A percentile compares a stretch with the other conserved stretches of the same genome.
Conservation (phyloP, 2,888 invertebrate genomes). For the Invenusta paracnida region DNA sequence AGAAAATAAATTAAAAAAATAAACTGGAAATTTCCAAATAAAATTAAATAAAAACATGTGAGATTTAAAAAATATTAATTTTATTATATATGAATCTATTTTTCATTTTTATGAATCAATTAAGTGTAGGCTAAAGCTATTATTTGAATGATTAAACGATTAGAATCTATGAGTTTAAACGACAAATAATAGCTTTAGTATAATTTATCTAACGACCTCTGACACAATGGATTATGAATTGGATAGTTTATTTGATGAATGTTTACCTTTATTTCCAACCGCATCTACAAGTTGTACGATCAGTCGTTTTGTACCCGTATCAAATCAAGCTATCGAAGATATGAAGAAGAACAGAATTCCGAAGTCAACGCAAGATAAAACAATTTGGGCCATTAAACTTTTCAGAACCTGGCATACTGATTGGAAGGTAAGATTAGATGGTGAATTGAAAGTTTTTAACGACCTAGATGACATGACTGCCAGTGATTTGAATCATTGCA, state of each 20-base stretch:
- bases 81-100: too few relatives aligned
- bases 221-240: not conserved
- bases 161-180: constrained; percentile 9
- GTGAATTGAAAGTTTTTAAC: not conserved
- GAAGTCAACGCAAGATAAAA: constrained; percentile 16
- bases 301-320: constrained; percentile 32
- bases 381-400: constrained; percentile 20
- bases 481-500: constrained; percentile 5
- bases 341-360: constrained; percentile 11
- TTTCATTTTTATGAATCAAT: too few relatives aligned
- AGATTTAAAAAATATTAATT: too few relatives aligned
- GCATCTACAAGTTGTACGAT: constrained; percentile 11
- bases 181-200: constrained; percentile 21
- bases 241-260: not conserved
- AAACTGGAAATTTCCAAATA: too few relatives aligned
- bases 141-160: constrained; percentile 21
- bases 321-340: not conserved
- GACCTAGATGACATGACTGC: constrained; percentile 2
- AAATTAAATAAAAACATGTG: too few relatives aligned
- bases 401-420: not conserved
- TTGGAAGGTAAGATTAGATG: constrained; percentile 15
- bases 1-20: too few relatives aligned
- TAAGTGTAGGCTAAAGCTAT: not conserved
- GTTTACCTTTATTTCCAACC: not conserved
- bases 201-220: constrained; percentile 22